phyloP scores from a whole-genome alignment of 2,113 vertebrate species.

The Arenaria interpres region DNA sequence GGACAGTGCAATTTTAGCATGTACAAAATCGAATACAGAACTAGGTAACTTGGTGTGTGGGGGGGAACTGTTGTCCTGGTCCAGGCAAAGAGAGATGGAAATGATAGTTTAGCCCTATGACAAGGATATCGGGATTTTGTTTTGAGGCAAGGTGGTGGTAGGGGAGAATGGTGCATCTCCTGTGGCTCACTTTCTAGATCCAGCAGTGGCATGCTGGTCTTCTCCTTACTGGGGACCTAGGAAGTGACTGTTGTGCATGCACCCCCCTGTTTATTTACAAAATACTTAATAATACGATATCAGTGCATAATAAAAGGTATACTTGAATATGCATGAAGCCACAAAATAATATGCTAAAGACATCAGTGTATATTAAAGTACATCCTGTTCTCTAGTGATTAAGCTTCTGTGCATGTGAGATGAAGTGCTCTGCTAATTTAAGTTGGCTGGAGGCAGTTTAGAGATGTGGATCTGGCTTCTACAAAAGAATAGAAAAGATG shows the following conservation, averaged over 20 bases:
- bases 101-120: neutral
- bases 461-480: neutral
- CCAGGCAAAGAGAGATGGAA: neutral
- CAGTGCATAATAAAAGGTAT: neutral
- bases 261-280: neutral
- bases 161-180: neutral
- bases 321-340: neutral
- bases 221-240: neutral
- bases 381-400: constrained; percentile 10
- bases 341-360: neutral
- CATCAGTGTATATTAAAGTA: neutral
- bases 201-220: neutral
- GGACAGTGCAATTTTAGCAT: neutral
- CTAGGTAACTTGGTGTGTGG: neutral
- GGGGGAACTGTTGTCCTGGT: neutral
- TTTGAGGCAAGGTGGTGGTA: neutral
- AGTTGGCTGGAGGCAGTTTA: neutral
- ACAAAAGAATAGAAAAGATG: neutral
- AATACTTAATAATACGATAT: constrained; percentile 1
- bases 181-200: neutral
- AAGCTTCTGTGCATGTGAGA: neutral
- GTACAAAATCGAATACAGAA: neutral
- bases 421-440: neutral
- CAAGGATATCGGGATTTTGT: neutral
- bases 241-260: neutral